A percentile compares a stretch with the other conserved stretches of the same genome.
Evolutionary conservation across 1,140 invertebrate species (phyloP).

Genomic region (Cyphomyrmex costatus): DNA sequence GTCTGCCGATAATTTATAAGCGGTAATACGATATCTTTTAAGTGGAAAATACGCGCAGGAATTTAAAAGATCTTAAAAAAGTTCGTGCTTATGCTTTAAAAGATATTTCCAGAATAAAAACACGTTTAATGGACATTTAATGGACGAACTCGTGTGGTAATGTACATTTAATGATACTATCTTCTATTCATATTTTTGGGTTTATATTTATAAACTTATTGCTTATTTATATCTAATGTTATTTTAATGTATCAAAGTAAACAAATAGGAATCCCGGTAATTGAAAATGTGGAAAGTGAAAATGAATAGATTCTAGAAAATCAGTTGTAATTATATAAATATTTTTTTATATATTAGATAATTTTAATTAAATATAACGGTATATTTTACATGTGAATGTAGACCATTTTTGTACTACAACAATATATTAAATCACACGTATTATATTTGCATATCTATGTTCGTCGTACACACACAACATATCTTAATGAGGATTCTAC

Average conservation of each 20-base stretch:
- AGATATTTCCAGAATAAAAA: not conserved
- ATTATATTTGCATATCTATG: too few species aligned
- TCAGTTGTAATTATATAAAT: too few species aligned
- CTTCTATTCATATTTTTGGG: not conserved
- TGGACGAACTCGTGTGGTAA: not conserved
- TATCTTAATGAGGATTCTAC: too few species aligned
- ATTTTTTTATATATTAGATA: too few species aligned
- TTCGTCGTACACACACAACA: too few species aligned
- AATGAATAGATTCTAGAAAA: too few species aligned
- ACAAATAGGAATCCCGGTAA: too few species aligned
- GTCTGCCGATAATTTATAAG: conserved; percentile 44
- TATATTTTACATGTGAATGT: too few species aligned
- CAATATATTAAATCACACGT: too few species aligned
- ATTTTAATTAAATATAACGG: too few species aligned
- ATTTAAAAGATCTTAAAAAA: not conserved
- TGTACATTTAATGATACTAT: not conserved
- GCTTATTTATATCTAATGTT: not conserved
- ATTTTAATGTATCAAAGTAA: not conserved
- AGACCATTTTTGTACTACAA: too few species aligned
- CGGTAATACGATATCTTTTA: not conserved
- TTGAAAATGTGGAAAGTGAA: too few species aligned
- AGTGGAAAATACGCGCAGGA: not conserved
- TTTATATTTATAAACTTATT: not conserved
- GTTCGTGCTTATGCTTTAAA: not conserved
- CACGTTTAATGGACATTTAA: not conserved